A percentile compares a stretch with the other conserved stretches of the same genome.
Evolutionary conservation across 2,888 invertebrate species (phyloP).

Genomic region (Villa cingulata): DNA sequence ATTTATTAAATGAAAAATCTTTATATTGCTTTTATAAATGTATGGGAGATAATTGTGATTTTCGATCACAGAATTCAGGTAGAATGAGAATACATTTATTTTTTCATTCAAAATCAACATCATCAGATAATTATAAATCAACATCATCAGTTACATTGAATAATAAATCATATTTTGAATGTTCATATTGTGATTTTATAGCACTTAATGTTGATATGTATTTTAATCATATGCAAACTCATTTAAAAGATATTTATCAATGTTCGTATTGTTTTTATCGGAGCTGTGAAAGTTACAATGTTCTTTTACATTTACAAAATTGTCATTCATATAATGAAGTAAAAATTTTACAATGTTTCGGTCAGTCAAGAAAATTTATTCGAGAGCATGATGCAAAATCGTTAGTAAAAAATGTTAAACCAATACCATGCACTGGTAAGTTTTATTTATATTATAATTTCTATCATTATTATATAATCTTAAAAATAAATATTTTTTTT

Average conservation of each 20-base stretch:
- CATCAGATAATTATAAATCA: constrained; percentile 2
- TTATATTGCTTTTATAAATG: constrained; percentile 39
- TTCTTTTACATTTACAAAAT: constrained; percentile 7
- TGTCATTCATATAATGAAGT: constrained; percentile 6
- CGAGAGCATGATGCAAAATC: background rate
- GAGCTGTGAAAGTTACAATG: constrained; percentile 25
- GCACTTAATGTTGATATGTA: constrained; percentile 35
- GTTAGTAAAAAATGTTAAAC: constrained; percentile 13
- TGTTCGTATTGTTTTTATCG: constrained; percentile 58
- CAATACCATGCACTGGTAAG: constrained; percentile 10
- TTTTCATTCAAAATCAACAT: constrained; percentile 19
- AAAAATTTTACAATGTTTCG: constrained; percentile 1
- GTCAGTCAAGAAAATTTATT: constrained; percentile 2
- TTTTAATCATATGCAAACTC: constrained; percentile 47
- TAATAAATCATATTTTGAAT: constrained; percentile 37
- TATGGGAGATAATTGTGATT: constrained; percentile 39
- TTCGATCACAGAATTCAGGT: constrained; percentile 29
- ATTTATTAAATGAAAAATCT: constrained; percentile 6
- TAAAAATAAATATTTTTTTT: no score
- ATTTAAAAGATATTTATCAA: constrained; percentile 46
- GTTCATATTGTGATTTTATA: constrained; percentile 42
- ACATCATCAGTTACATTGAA: no score
- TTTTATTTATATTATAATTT: no score
- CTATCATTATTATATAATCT: no score
- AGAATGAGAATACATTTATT: constrained; percentile 35